These are phyloP conservation scores for Lepidurus couesii DNA, from an alignment of 1,140 invertebrate genomes.

Conservation along the genomic window DNA sequence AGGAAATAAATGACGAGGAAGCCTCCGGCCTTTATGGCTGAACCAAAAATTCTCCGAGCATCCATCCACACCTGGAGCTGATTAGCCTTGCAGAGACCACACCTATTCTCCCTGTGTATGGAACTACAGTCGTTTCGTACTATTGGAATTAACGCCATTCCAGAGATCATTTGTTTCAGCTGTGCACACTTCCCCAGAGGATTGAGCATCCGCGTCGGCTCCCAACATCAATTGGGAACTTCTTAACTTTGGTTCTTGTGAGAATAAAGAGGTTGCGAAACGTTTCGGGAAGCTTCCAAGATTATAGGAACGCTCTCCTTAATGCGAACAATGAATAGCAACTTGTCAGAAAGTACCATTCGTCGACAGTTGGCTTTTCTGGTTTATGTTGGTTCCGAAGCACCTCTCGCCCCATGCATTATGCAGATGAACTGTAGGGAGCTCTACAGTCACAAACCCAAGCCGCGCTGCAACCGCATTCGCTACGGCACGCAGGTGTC, in stretches of 20 bases:
- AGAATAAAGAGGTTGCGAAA: not conserved
- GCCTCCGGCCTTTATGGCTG: not conserved
- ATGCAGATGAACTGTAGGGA: conserved; percentile 18
- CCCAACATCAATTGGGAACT: too few relatives aligned
- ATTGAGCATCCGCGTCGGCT: not conserved
- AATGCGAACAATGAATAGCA: not conserved
- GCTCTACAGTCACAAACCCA: not conserved
- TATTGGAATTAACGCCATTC: not conserved
- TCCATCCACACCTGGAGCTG: conserved; percentile 13
- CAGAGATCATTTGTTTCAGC: not conserved
- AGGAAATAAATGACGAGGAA: conserved; percentile 1
- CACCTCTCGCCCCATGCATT: conserved; percentile 3
- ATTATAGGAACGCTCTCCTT: not conserved
- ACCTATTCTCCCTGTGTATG: not conserved
- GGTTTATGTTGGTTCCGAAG: not conserved
- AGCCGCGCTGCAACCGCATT: not conserved
- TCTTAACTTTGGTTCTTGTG: too few relatives aligned
- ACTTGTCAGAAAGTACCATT: not conserved
- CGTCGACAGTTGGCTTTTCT: not conserved
- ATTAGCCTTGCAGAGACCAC: conserved; percentile 12
- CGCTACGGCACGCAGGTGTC: conserved; percentile 7
- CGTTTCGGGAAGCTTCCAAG: not conserved
- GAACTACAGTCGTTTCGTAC: not conserved
- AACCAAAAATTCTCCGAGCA: conserved; percentile 17
- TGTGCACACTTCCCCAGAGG: not conserved